phyloP scores from a whole-genome alignment of 2,888 invertebrate species.

The Drosophila parthenogenetica region DNA sequence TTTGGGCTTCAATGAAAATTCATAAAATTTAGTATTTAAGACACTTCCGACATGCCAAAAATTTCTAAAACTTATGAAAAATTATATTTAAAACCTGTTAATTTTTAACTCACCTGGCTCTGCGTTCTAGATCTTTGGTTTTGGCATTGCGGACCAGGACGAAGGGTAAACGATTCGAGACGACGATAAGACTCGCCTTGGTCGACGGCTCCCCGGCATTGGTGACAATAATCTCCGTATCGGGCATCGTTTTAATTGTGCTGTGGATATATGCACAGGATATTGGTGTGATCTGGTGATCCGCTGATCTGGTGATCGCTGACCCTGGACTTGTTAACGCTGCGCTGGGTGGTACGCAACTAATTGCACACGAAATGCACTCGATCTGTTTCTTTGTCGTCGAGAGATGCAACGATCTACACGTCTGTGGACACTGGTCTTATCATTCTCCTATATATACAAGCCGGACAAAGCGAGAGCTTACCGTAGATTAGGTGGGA shows the following conservation, averaged over 20 bases:
- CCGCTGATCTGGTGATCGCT: neutral
- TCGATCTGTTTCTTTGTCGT: conserved; percentile 28
- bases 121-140: conserved; percentile 90
- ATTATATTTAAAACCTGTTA: no score
- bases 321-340: conserved; percentile 43
- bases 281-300: conserved; percentile 5
- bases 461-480: conserved; percentile 47
- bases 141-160: conserved; percentile 91
- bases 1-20: no score
- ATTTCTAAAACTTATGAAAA: no score
- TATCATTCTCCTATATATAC: conserved; percentile 51
- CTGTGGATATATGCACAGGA: conserved; percentile 9
- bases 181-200: conserved; percentile 93
- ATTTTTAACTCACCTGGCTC: conserved; percentile 90
- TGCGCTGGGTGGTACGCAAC: conserved; percentile 50
- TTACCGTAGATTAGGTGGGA: conserved; percentile 35
- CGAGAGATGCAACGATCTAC: conserved; percentile 48
- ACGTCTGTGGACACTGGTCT: conserved; percentile 41
- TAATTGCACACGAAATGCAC: conserved; percentile 59
- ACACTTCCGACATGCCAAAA: no score
- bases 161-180: conserved; percentile 95
- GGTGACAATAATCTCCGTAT: conserved; percentile 84
- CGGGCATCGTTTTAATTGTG: conserved; percentile 70
- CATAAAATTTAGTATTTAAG: no score
- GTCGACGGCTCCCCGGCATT: conserved; percentile 80